Evolutionary conservation across 2,888 invertebrate genomes (phyloP), one percentile per base, ranked within the genome.

Genomic region (Lottia scabra): DNA sequence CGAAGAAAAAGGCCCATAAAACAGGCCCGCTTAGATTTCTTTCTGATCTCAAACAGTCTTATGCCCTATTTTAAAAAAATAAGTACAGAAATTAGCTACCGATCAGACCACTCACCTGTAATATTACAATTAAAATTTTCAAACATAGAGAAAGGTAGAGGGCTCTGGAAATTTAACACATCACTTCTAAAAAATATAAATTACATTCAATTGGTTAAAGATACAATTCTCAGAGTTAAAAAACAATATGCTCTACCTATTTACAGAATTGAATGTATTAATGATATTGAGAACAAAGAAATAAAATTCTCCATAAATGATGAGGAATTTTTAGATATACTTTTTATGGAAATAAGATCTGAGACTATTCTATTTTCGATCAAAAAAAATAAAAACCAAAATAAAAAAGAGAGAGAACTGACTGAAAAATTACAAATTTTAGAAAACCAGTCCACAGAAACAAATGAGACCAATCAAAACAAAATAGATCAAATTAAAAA

Each of bases 111-210:
- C 15, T 56, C 56, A 48, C 48, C 48, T 19, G 48, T 48, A 19
- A 19, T 48, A 19, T 13, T 48, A n/a, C 8, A 10, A 8, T 27
- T 67, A 15, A 65, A 65, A 44, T 26, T 72, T 16, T 65, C 64
- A 56, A 38, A 64, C 6, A 44, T 68, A 44, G 44, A 38, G 19
- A 72, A 44, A 27, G 72, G 68, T 16, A 46, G 23, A 19, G 68
- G 67, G 0, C 43, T 72, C 5, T 72, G 72, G 68, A 72, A 72
- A 65, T 72, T 72, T 44, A 72, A 72, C 16, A 68, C 64, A 43
- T 68, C 73, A 23, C 8, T 73, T 3, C 30, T 73, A 44, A 13
- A 62, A 69, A 67, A 73, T 45, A 63, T 63, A 27, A 19, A 62
- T 15, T 73, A 70, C 62, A 2, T 70, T 2, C 46, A 69, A 6